These are phyloP conservation scores for Triplophysa dalaica DNA, from an alignment of 2,113 vertebrate species.

Conservation along the genomic window DNA sequence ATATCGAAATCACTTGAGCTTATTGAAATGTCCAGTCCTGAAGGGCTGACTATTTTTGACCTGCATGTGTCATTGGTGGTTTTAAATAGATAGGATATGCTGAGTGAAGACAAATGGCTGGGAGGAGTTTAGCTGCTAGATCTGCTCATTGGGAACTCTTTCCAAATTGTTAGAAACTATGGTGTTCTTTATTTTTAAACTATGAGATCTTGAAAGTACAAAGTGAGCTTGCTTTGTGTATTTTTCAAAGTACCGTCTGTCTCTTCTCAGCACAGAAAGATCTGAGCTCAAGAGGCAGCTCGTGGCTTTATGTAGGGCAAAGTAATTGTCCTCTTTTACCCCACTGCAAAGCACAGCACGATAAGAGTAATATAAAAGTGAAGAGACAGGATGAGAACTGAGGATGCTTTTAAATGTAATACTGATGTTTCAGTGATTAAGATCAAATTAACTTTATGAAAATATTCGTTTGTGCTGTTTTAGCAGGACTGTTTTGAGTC, in stretches of 20 bases:
- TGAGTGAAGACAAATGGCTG: conserved; percentile 47
- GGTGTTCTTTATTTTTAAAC: no score
- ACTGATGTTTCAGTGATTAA: neutral
- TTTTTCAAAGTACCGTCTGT: neutral
- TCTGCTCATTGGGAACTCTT: conserved; percentile 10
- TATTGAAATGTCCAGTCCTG: conserved; percentile 61
- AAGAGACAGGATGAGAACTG: neutral
- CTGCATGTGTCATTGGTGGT: conserved; percentile 61
- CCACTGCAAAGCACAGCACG: conserved; percentile 23
- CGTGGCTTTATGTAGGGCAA: conserved; percentile 31
- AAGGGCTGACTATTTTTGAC: conserved; percentile 72
- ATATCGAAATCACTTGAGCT: conserved; percentile 9
- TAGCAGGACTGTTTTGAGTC: neutral
- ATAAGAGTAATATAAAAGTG: conserved; percentile 12
- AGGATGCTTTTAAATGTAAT: neutral
- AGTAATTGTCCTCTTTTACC: conserved; percentile 35
- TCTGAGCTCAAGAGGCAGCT: neutral
- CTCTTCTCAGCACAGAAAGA: neutral
- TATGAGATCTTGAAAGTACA: neutral
- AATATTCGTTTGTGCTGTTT: neutral
- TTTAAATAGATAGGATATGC: conserved; percentile 68
- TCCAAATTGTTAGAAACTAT: no score
- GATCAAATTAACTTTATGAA: neutral
- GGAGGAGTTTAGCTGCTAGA: conserved; percentile 40
- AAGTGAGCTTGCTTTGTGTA: neutral